phyloP scores from a whole-genome alignment of 2,797 vertebrate species.

The Novumbra hubbsi region DNA sequence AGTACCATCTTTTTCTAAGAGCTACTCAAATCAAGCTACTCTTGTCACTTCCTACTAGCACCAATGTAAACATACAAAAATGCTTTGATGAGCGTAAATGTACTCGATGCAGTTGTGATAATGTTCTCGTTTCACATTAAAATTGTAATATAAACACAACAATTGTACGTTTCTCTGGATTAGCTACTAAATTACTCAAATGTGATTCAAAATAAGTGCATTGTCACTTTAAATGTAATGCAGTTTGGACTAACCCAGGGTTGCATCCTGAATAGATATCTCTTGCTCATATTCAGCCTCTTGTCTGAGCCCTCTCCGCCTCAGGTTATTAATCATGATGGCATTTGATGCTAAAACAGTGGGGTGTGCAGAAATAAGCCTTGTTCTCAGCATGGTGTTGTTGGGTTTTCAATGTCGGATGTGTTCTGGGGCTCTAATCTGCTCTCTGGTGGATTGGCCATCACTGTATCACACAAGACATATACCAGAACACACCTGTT shows the following conservation, averaged over 20 bases:
- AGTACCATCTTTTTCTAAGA: too few species aligned
- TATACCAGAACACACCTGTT: slow-evolving; percentile 14
- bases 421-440: slow-evolving; percentile 5
- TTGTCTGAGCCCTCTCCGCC: slow-evolving; percentile 4
- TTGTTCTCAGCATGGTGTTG: slow-evolving; percentile 8
- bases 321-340: slow-evolving; percentile 43
- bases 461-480: slow-evolving; percentile 30
- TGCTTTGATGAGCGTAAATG: too few species aligned
- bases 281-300: slow-evolving; percentile 25
- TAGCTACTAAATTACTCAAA: too few species aligned
- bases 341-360: slow-evolving; percentile 39
- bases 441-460: slow-evolving; percentile 23
- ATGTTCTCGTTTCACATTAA: too few species aligned
- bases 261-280: slow-evolving; percentile 69
- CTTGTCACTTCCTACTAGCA: too few species aligned
- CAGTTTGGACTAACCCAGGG: slow-evolving; percentile 76
- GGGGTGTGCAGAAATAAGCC: slow-evolving; percentile 5
- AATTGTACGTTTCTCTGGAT: too few species aligned
- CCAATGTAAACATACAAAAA: too few species aligned
- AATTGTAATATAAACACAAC: too few species aligned
- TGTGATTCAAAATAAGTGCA: slow-evolving; percentile 45
- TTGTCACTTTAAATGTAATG: slow-evolving; percentile 86
- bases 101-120: too few species aligned
- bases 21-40: too few species aligned
- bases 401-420: neutral